Base-by-base conservation (phyloP, 1,140 invertebrate species). In the Mesaphorura yosii region DNA sequence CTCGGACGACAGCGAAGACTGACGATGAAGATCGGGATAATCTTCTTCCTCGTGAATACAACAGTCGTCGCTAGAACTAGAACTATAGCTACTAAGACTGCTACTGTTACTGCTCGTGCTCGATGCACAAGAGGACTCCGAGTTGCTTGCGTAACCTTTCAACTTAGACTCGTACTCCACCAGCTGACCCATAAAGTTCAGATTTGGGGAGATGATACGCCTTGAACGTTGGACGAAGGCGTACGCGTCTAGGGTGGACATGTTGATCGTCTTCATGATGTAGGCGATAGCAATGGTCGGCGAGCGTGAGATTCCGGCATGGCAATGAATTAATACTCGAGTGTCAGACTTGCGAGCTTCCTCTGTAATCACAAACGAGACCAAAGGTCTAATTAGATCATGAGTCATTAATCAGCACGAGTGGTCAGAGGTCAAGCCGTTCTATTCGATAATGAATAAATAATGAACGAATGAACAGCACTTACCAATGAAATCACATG, bases 171-270 rank as follows among this genome's bases (percentile, higher is more conserved):
- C 88, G 63, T 89, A 78, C 65, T 95, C 88, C 31, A 88, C 72
- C 60, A 98, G 74, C 70, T 96, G 92, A 10, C 84, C 88, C 82
- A 98, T 91, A 71, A 98, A 98, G 67, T 96, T 96, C 41, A 97
- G 78, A 71, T 98, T 94, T 1, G 91, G 91, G 42, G 89, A 92
- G 62, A 97, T 94, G 67, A 95, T 94, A 26, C 82, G 79, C 44
- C 92, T 75, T 41, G 82, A 81, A 41, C 77, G 76, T 67, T 93
- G 90, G 31, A 96, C 90, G 64, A 83, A 78, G 61, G 84, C 81
- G 72, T 89, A 94, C 2, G 90, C 88, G 63, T 94, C 87, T 25
- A 87, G 76, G 76, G 91, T 86, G n/a, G 80, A 80, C 66, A 91
- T 69, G 42, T 80, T 78, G 62, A 84, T 83, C 70, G 90, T 83